A percentile compares a stretch with the other conserved stretches of the same genome.
Conservation (phyloP, 2,888 invertebrate species). For the Cheilosia grossa region DNA sequence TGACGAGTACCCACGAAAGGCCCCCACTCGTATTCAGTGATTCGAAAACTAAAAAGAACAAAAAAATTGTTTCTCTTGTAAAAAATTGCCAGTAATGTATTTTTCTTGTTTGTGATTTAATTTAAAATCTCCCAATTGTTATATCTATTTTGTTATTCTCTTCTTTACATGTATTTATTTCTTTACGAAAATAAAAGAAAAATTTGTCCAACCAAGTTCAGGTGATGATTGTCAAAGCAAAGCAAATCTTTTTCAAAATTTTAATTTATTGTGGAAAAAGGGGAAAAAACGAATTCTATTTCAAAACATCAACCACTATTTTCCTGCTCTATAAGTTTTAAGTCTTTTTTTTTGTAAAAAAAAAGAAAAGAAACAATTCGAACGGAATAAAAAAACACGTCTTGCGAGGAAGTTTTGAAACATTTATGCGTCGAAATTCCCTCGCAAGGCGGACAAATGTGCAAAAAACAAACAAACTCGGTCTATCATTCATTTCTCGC, state of each 20-base stretch:
- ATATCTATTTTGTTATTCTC: conserved; percentile 42
- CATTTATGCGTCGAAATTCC: conserved; percentile 27
- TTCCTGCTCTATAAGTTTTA: conserved; percentile 61
- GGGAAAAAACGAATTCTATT: conserved; percentile 71
- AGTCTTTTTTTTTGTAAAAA: conserved; percentile 56
- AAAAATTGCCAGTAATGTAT: conserved; percentile 53
- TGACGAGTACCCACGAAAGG: conserved; percentile 25
- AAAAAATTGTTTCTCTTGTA: conserved; percentile 62
- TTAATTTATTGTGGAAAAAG: conserved; percentile 55
- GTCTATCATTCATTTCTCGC: conserved; percentile 67
- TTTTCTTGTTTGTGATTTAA: conserved; percentile 73
- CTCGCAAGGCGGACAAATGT: conserved; percentile 19
- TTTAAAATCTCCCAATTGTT: conserved; percentile 34
- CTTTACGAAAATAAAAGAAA: conserved; percentile 25
- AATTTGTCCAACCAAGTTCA: conserved; percentile 1
- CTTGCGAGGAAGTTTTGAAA: conserved; percentile 40
- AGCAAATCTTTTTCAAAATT: conserved; percentile 54
- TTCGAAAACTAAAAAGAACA: conserved; percentile 29
- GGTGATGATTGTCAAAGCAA: conserved; percentile 58
- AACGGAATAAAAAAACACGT: conserved; percentile 59
- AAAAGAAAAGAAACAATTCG: conserved; percentile 33
- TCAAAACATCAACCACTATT: conserved; percentile 19
- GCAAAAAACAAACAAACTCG: conserved; percentile 67
- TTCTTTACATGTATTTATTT: conserved; percentile 37
- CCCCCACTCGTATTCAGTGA: not conserved